Evolutionary conservation across 2,888 invertebrate genomes (phyloP).

Genomic region (Alsophila aescularia): DNA sequence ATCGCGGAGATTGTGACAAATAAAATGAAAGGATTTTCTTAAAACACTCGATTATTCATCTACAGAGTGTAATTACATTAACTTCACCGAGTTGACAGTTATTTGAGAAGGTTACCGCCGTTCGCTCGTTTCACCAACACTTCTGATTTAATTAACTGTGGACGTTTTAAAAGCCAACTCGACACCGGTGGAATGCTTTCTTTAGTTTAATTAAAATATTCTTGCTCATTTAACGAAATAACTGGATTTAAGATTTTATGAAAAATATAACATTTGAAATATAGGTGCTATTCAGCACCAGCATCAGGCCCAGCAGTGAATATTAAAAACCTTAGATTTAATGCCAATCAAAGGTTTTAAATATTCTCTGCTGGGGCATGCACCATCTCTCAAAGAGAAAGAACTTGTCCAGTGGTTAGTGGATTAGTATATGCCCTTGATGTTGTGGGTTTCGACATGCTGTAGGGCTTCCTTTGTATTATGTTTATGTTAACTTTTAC

Average conservation of each 20-base stretch:
- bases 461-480: too few species aligned
- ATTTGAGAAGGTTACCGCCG: conserved; percentile 16
- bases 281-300: too few species aligned
- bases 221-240: conserved; percentile 10
- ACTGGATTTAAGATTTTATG: not conserved
- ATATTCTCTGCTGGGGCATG: too few species aligned
- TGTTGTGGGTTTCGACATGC: too few species aligned
- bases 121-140: conserved; percentile 6
- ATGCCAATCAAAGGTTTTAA: too few species aligned
- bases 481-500: too few species aligned
- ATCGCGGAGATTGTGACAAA: not conserved
- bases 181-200: conserved; percentile 16
- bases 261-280: too few species aligned
- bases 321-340: too few species aligned
- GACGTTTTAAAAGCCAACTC: conserved; percentile 18
- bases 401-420: too few species aligned
- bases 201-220: conserved; percentile 15
- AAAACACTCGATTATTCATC: conserved; percentile 15
- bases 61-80: conserved; percentile 15
- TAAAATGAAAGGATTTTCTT: not conserved
- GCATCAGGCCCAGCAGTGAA: too few species aligned
- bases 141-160: conserved; percentile 22
- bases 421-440: too few species aligned
- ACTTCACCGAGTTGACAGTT: conserved; percentile 22
- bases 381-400: too few species aligned